phyloP scores from a whole-genome alignment of 1,140 invertebrate genomes.

The Choristoneura fumiferana region DNA sequence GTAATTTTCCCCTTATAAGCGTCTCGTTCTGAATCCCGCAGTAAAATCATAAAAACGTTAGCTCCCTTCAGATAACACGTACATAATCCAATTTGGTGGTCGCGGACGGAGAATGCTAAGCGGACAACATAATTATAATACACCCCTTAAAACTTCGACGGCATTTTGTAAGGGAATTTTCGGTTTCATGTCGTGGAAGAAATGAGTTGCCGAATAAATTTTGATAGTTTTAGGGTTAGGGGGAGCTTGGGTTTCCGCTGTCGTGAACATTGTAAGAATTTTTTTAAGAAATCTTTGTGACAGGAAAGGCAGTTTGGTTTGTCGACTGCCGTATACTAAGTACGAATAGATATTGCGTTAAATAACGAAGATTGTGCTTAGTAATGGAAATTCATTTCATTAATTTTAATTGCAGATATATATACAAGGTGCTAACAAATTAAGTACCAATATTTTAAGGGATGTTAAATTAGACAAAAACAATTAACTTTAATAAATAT shows the following conservation, averaged over 20 bases:
- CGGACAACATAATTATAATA: conserved; percentile 51
- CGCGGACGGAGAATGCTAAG: conserved; percentile 58
- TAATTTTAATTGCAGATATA: too few relatives aligned
- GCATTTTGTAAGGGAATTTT: conserved; percentile 28
- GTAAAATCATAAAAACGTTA: conserved; percentile 66
- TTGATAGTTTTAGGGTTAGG: conserved; percentile 10
- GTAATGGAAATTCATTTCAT: too few relatives aligned
- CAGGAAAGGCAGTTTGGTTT: too few relatives aligned
- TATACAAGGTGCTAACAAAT: too few relatives aligned
- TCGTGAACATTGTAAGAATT: too few relatives aligned
- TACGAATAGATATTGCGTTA: too few relatives aligned
- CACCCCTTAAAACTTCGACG: conserved; percentile 31
- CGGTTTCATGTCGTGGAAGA: conserved; percentile 14
- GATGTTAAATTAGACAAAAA: too few relatives aligned
- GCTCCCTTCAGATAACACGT: conserved; percentile 49
- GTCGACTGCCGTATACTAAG: too few relatives aligned
- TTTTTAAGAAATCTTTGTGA: too few relatives aligned
- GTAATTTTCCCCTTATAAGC: conserved; percentile 36
- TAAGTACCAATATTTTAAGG: too few relatives aligned
- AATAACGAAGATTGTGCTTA: too few relatives aligned
- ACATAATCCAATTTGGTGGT: conserved; percentile 68
- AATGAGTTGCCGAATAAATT: conserved; percentile 11
- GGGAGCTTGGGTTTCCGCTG: not conserved
- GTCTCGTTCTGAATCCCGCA: conserved; percentile 42
- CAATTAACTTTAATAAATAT: too few relatives aligned